These are phyloP conservation scores for Rhabditophanes sp. DNA, from an alignment of 2,888 invertebrate species.

Conservation along the genomic window DNA sequence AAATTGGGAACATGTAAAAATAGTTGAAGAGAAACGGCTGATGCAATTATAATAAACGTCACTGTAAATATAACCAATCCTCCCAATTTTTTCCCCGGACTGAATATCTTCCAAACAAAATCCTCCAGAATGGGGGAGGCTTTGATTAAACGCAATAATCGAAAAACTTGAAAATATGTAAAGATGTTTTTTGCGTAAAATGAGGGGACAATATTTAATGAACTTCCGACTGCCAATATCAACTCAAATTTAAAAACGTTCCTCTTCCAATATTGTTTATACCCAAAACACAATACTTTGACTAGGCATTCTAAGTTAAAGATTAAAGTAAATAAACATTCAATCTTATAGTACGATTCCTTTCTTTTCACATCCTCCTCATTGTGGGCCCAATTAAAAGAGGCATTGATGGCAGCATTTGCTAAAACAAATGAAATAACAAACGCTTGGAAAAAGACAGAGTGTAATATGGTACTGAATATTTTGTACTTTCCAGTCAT, in stretches of 20 bases:
- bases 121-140: conserved; percentile 96
- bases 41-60: conserved; percentile 92
- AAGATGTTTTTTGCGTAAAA: conserved; percentile 72
- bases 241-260: conserved; percentile 60
- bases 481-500: conserved; percentile 54
- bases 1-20: conserved; percentile 88
- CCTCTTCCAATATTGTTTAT: conserved; percentile 14
- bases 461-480: no score
- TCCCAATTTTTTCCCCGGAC: conserved; percentile 80
- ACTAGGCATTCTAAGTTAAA: conserved; percentile 84
- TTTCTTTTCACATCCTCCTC: conserved; percentile 48
- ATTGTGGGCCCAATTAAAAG: conserved; percentile 82
- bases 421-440: conserved; percentile 87
- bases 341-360: conserved; percentile 38
- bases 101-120: conserved; percentile 58
- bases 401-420: conserved; percentile 86
- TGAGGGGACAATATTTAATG: conserved; percentile 75
- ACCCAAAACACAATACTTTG: conserved; percentile 92
- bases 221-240: conserved; percentile 72
- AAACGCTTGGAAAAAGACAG: conserved; percentile 54
- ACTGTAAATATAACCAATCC: conserved; percentile 96
- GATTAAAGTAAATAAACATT: conserved; percentile 78
- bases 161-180: conserved; percentile 54
- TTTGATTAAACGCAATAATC: conserved; percentile 84
- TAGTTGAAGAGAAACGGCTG: conserved; percentile 93